phyloP scores from a whole-genome alignment of 30 jellyfish, hydroid and myxozoan genomes.

The Nemopilema nomurai region DNA sequence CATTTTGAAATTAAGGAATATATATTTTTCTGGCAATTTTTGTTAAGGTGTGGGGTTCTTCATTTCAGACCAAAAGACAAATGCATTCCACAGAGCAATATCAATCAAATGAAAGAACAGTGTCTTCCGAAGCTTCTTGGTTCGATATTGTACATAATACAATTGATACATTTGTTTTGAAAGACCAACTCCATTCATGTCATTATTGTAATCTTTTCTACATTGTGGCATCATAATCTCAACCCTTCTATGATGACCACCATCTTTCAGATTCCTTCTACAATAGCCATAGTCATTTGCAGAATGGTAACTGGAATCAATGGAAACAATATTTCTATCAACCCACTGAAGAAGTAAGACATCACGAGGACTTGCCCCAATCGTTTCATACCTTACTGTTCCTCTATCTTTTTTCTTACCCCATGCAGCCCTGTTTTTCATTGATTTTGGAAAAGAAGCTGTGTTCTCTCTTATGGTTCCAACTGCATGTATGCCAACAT shows the following conservation, averaged over 20 bases:
- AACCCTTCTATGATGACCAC: conserved; percentile 5
- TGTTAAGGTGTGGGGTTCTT: neutral
- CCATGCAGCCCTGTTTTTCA: conserved; percentile 50
- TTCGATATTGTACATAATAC: conserved; percentile 25
- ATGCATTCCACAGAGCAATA: conserved; percentile 37
- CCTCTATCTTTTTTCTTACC: conserved; percentile 46
- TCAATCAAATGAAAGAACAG: conserved; percentile 51
- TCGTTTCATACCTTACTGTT: conserved; percentile 20
- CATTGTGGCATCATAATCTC: conserved; percentile 34
- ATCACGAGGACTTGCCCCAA: conserved; percentile 23
- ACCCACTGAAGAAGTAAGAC: conserved; percentile 37
- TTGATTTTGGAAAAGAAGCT: conserved; percentile 15
- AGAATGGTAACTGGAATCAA: conserved; percentile 13
- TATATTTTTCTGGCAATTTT: conserved; percentile 16
- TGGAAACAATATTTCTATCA: conserved; percentile 47
- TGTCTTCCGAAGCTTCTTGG: conserved; percentile 54
- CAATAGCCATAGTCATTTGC: conserved; percentile 33
- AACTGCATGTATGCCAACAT: conserved; percentile 11
- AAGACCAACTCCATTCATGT: conserved; percentile 67
- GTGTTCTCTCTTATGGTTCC: conserved; percentile 9
- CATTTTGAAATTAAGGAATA: conserved; percentile 13
- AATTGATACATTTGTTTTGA: conserved; percentile 44
- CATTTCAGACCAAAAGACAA: conserved; percentile 21
- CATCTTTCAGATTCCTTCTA: conserved; percentile 16
- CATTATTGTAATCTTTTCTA: conserved; percentile 26